phyloP scores from a whole-genome alignment of 2,797 vertebrate genomes.

The Psittacula echo region DNA sequence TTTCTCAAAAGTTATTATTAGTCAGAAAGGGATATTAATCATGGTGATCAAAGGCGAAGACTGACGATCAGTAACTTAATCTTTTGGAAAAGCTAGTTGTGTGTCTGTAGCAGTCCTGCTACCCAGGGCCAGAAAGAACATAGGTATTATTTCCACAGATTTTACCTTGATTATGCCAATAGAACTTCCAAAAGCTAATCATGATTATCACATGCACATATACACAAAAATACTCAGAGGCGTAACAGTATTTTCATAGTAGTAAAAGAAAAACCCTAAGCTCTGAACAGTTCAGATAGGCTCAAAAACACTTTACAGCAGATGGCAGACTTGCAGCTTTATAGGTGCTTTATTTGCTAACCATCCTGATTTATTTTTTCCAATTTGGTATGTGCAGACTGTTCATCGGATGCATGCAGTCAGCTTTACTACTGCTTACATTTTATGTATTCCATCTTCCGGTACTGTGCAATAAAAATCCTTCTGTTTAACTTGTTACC shows the following conservation, averaged over 20 bases:
- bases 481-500: not conserved
- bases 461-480: not conserved
- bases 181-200: not conserved
- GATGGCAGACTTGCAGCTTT: constrained; percentile 53
- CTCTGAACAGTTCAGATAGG: not conserved
- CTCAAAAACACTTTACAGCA: not conserved
- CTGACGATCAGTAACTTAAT: not conserved
- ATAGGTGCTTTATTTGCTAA: not conserved
- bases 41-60: not conserved
- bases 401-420: not conserved
- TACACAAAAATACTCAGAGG: not conserved
- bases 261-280: not conserved
- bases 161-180: not conserved
- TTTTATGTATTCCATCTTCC: not conserved
- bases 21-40: not conserved
- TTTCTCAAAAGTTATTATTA: not conserved
- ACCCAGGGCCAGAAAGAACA: not conserved
- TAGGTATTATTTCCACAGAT: not conserved
- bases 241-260: not conserved
- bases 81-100: not conserved
- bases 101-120: not conserved
- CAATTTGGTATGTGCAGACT: not conserved
- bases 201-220: not conserved
- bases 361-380: not conserved
- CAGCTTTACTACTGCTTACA: not conserved